These are phyloP conservation scores for Macrotrachela quadricornifera DNA, from an alignment of 1,140 invertebrate species.

Conservation along the genomic window DNA sequence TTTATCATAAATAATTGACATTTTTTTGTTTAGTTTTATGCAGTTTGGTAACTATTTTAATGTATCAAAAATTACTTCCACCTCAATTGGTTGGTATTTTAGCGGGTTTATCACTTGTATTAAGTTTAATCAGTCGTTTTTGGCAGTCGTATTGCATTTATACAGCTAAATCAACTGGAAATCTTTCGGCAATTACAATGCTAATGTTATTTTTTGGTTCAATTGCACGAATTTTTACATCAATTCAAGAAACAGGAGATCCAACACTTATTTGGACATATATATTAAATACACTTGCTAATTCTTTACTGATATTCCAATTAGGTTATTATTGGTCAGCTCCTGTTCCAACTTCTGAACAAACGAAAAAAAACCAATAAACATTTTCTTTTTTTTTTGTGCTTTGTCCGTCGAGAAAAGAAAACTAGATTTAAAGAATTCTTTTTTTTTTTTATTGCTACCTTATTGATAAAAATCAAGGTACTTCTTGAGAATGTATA, in stretches of 20 bases:
- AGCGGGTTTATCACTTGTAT: neutral
- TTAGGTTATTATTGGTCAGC: slow-evolving; percentile 63
- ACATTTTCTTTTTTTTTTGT: too few species aligned
- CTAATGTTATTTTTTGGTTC: slow-evolving; percentile 67
- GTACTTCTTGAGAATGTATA: too few species aligned
- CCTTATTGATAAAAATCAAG: too few species aligned
- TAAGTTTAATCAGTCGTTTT: neutral
- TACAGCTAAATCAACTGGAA: slow-evolving; percentile 72
- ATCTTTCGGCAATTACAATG: slow-evolving; percentile 69
- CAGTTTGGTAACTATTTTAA: neutral
- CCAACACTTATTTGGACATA: slow-evolving; percentile 60
- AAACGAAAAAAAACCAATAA: too few species aligned
- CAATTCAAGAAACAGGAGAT: slow-evolving; percentile 91
- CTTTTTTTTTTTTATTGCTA: too few species aligned
- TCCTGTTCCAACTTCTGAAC: too few species aligned
- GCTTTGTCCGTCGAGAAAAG: too few species aligned
- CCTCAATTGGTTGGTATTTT: neutral
- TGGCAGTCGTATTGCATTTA: slow-evolving; percentile 67
- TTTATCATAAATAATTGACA: too few species aligned
- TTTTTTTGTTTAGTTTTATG: neutral
- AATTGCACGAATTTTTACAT: slow-evolving; percentile 81
- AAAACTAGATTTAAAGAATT: too few species aligned
- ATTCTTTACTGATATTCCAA: slow-evolving; percentile 61
- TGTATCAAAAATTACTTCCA: slow-evolving; percentile 4
- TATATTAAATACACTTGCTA: slow-evolving; percentile 50